A percentile compares a stretch with the other conserved stretches of the same genome.
phyloP scores from a whole-genome alignment of 2,113 vertebrate genomes.

The Rhinogobius similis region DNA sequence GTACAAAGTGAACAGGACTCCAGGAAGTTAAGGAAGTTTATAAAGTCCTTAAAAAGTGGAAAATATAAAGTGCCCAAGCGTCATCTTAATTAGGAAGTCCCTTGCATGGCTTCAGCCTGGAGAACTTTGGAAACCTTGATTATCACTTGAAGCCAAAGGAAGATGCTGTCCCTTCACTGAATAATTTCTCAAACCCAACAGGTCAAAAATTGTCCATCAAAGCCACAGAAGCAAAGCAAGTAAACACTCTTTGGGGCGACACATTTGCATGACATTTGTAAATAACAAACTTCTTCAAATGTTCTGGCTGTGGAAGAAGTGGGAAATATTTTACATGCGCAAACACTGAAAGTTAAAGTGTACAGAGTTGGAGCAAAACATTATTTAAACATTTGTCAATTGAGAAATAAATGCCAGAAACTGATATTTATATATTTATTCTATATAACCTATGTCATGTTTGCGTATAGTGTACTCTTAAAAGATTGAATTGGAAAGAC shows the following conservation, averaged over 20 bases:
- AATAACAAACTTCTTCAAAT: slow-evolving; percentile 3
- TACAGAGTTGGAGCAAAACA: background rate
- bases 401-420: no score
- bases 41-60: slow-evolving; percentile 37
- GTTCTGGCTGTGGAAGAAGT: background rate
- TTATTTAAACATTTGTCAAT: no score
- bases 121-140: slow-evolving; percentile 50
- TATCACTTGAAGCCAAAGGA: slow-evolving; percentile 44
- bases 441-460: no score
- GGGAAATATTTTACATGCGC: background rate
- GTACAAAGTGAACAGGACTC: slow-evolving; percentile 58
- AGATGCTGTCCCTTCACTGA: slow-evolving; percentile 9
- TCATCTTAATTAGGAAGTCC: slow-evolving; percentile 70
- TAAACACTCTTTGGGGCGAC: slow-evolving; percentile 43
- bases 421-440: no score
- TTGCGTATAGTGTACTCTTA: no score
- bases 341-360: slow-evolving; percentile 3
- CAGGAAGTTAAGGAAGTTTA: slow-evolving; percentile 62
- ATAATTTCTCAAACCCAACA: slow-evolving; percentile 23
- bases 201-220: slow-evolving; percentile 44
- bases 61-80: slow-evolving; percentile 45
- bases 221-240: slow-evolving; percentile 30
- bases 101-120: slow-evolving; percentile 40
- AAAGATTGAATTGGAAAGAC: no score
- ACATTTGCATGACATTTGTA: slow-evolving; percentile 6